These are phyloP conservation scores for Conger conger DNA, from an alignment of 2,113 vertebrate genomes.

Conservation along the genomic window DNA sequence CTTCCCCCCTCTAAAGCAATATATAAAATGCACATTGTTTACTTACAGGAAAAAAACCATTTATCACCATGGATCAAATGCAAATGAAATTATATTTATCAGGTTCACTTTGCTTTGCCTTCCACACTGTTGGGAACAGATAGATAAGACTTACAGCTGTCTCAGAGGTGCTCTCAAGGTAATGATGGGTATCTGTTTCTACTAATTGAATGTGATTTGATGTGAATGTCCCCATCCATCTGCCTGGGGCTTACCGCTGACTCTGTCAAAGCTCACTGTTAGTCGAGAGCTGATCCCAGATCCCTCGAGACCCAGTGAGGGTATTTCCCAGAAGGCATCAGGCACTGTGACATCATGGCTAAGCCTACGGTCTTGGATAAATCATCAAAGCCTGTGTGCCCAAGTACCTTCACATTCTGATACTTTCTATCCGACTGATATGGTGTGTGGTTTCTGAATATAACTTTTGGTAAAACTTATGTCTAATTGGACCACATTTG, in stretches of 20 bases:
- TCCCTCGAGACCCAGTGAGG: conserved; percentile 74
- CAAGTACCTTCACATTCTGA: neutral
- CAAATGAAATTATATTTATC: neutral
- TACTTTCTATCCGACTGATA: neutral
- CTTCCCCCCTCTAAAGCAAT: too few species aligned
- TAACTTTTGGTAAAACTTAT: neutral
- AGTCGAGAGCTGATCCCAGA: conserved; percentile 82
- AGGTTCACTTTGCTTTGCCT: conserved; percentile 17
- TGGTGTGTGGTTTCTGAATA: neutral
- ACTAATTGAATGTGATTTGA: conserved; percentile 86
- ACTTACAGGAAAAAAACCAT: too few species aligned
- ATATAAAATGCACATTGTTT: too few species aligned
- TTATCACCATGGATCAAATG: too few species aligned
- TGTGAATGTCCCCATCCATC: conserved; percentile 95
- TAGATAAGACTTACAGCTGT: conserved; percentile 61
- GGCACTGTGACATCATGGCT: conserved; percentile 46
- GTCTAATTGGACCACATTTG: neutral
- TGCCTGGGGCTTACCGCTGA: conserved; percentile 83
- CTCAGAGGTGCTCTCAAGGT: conserved; percentile 84
- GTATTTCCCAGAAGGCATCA: conserved; percentile 65
- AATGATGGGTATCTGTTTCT: conserved; percentile 86
- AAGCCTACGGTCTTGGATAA: neutral
- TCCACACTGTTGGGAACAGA: conserved; percentile 45
- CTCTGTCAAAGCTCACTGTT: conserved; percentile 88
- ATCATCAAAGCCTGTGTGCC: neutral